Conservation (phyloP, 2,113 vertebrate species). For the Pardalotus punctatus region DNA sequence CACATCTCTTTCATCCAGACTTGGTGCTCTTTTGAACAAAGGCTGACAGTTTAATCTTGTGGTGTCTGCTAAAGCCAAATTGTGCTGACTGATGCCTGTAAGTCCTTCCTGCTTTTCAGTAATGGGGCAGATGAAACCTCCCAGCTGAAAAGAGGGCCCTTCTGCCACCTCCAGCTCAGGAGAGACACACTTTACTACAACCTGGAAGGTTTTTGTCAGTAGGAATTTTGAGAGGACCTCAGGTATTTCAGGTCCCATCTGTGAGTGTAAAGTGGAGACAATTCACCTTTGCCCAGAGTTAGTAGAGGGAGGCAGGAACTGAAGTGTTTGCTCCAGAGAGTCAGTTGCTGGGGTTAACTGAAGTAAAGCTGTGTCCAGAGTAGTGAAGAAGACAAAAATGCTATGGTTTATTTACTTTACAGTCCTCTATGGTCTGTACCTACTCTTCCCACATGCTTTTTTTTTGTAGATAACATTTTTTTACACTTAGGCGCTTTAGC, state of each 20-base stretch:
- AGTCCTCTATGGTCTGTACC: background rate
- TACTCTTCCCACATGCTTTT: background rate
- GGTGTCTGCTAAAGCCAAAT: background rate
- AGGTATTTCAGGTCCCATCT: background rate
- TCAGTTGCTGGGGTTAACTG: rapidly evolving
- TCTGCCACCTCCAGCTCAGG: background rate
- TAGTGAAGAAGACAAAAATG: background rate
- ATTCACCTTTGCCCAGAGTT: background rate
- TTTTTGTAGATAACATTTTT: background rate
- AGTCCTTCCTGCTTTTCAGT: background rate
- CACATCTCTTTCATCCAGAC: background rate
- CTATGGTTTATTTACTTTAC: background rate
- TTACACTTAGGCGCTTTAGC: background rate
- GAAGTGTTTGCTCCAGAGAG: rapidly evolving
- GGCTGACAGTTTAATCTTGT: background rate
- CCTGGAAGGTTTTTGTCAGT: background rate
- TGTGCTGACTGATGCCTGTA: background rate
- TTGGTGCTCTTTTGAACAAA: background rate
- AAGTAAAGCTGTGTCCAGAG: background rate
- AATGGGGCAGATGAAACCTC: background rate
- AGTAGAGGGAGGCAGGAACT: background rate
- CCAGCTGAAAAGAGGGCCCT: background rate
- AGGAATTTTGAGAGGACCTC: background rate
- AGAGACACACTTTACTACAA: background rate
- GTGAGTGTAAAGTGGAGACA: background rate